Evolutionary conservation across 1,140 invertebrate species (phyloP).

Genomic region (Brachionus asplanchnoidis): DNA sequence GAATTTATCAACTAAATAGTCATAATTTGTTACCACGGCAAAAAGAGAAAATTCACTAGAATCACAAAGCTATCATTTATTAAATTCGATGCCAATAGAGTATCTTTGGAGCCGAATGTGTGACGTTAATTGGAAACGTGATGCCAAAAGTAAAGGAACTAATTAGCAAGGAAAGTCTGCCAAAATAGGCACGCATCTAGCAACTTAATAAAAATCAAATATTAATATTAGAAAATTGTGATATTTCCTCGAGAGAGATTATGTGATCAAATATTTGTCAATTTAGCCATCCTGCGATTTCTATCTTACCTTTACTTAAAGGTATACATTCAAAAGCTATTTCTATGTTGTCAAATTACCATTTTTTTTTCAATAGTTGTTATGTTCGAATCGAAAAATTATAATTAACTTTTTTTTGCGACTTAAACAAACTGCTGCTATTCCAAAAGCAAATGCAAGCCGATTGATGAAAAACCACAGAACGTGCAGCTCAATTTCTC

Average conservation of each 20-base stretch:
- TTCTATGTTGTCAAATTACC: background rate
- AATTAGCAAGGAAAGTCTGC: background rate
- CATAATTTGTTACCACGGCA: background rate
- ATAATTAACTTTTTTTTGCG: constrained; percentile 9
- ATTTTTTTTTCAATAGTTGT: background rate
- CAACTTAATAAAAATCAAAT: background rate
- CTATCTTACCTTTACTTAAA: background rate
- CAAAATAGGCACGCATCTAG: background rate
- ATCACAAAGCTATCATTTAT: background rate
- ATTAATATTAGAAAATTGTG: background rate
- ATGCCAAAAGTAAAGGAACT: background rate
- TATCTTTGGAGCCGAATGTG: background rate
- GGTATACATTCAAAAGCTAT: background rate
- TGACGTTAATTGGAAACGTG: background rate
- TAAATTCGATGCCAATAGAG: background rate
- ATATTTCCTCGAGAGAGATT: background rate
- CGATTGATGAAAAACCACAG: background rate
- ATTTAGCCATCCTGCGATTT: background rate
- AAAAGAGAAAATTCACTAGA: background rate
- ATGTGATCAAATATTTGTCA: constrained; percentile 2
- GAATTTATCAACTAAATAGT: background rate
- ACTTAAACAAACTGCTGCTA: background rate
- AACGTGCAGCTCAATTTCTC: background rate
- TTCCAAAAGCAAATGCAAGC: background rate
- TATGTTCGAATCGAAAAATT: background rate